phyloP scores from a whole-genome alignment of 2,113 vertebrate genomes.

The Smithornis capensis region DNA sequence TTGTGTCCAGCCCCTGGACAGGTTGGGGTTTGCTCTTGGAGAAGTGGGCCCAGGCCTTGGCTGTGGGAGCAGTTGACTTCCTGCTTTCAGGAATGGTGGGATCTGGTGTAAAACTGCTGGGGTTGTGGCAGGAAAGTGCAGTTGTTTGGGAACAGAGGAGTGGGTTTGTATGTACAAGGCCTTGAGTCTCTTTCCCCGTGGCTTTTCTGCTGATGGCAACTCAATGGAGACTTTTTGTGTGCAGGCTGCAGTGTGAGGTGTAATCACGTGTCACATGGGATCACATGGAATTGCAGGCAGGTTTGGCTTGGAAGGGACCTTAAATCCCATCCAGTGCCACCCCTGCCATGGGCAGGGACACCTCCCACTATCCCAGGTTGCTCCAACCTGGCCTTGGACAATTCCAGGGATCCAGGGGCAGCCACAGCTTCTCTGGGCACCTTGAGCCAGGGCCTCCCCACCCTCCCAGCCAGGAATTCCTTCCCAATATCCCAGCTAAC shows the following conservation, averaged over 20 bases:
- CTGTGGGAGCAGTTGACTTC: not conserved
- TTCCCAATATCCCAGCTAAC: not conserved
- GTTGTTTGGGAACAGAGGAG: accelerated
- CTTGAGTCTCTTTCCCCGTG: accelerated
- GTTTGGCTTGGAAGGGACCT: not conserved
- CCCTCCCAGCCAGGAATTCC: not conserved
- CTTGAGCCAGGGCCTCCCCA: accelerated
- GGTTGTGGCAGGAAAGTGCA: not conserved
- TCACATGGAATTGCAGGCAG: too few species aligned
- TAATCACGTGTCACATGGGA: not conserved
- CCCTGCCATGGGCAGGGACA: not conserved
- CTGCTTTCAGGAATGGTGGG: accelerated
- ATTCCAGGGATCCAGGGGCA: not conserved
- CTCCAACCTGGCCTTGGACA: not conserved
- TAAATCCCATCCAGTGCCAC: accelerated
- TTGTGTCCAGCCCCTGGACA: accelerated
- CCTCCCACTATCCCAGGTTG: not conserved
- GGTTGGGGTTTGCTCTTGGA: not conserved
- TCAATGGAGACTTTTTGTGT: not conserved
- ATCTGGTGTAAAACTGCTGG: accelerated
- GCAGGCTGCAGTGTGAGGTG: accelerated
- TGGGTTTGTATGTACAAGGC: not conserved
- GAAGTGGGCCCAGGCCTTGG: accelerated
- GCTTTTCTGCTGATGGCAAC: accelerated
- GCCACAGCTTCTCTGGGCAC: not conserved